A percentile compares a stretch with the other conserved stretches of the same genome.
Evolutionary conservation across 2,888 invertebrate genomes (phyloP).

Genomic region (Thereva unica): DNA sequence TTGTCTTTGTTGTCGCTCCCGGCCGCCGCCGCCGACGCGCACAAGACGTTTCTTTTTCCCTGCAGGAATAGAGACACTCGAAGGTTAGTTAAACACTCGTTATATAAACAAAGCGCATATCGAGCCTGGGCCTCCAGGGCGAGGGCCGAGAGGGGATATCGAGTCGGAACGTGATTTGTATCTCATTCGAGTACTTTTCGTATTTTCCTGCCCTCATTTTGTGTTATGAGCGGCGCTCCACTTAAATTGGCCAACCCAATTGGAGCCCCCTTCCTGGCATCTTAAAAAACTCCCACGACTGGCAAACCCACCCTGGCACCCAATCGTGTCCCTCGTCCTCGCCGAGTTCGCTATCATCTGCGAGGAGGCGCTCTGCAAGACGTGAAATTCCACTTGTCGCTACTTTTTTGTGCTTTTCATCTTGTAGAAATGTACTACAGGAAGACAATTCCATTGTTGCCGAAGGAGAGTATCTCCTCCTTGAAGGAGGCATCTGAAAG

Average conservation of each 20-base stretch:
- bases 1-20: conserved; percentile 10
- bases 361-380: conserved; percentile 3
- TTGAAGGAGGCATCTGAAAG: conserved; percentile 9
- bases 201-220: conserved; percentile 12
- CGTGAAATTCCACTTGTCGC: conserved; percentile 28
- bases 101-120: conserved; percentile 36
- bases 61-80: conserved; percentile 6
- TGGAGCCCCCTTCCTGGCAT: too few species aligned
- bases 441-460: conserved; percentile 39
- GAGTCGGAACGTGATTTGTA: conserved; percentile 24
- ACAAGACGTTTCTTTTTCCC: conserved; percentile 10
- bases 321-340: not conserved
- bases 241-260: conserved; percentile 11
- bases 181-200: conserved; percentile 17
- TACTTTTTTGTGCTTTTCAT: conserved; percentile 20
- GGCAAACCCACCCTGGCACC: not conserved
- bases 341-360: not conserved
- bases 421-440: conserved; percentile 8
- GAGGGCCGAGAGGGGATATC: not conserved
- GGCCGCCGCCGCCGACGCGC: not conserved
- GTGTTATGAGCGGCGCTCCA: not conserved
- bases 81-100: conserved; percentile 35
- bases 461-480: conserved; percentile 34
- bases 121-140: not conserved
- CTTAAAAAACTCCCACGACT: too few species aligned